phyloP scores from a whole-genome alignment of 1,140 invertebrate genomes.

The Caenorhabditis tropicalis region DNA sequence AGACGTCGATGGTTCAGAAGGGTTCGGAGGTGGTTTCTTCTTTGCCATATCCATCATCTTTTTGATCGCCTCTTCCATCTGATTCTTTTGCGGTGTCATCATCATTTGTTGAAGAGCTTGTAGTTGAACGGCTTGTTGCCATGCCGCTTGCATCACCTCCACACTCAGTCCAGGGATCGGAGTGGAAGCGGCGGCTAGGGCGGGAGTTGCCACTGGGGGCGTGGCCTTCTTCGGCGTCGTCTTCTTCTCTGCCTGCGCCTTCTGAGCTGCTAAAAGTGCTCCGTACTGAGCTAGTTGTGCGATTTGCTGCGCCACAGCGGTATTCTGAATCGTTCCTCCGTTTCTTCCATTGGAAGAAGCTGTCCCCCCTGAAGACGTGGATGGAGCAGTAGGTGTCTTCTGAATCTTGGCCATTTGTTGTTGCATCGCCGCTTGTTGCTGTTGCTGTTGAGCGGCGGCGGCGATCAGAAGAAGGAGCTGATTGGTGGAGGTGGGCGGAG shows the following conservation, averaged over 20 bases:
- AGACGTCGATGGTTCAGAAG: background rate
- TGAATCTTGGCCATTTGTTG: background rate
- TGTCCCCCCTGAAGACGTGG: background rate
- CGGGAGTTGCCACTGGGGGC: background rate
- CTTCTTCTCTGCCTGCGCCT: background rate
- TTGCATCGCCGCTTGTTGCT: constrained; percentile 39
- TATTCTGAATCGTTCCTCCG: background rate
- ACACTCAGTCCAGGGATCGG: background rate
- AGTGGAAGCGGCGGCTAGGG: background rate
- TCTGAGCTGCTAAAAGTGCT: background rate
- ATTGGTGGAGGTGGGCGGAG: background rate
- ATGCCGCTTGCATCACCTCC: background rate
- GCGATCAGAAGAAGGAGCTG: background rate
- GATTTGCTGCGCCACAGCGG: background rate
- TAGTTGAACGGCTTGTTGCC: background rate
- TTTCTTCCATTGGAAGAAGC: background rate
- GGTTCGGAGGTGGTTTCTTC: background rate
- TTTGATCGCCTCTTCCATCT: constrained; percentile 42
- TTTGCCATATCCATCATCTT: constrained; percentile 33
- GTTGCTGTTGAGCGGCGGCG: background rate
- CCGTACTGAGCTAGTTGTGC: background rate
- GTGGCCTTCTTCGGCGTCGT: background rate
- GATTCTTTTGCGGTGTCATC: background rate
- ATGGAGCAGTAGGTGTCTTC: background rate
- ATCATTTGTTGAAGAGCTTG: background rate